Conservation (phyloP, 2,888 invertebrate species). For the Stenolophus ochropezus region DNA sequence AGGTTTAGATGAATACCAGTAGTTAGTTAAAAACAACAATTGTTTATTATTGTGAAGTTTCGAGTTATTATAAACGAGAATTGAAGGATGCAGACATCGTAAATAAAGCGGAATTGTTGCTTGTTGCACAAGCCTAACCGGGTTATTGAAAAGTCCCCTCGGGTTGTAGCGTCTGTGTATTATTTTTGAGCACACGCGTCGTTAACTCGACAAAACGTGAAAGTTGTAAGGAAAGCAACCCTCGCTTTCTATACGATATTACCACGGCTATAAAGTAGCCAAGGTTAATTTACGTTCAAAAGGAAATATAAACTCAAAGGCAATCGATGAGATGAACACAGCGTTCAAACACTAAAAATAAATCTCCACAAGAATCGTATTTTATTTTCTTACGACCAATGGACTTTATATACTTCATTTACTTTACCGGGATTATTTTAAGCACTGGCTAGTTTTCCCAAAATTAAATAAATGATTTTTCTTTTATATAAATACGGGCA, state of each 20-base stretch:
- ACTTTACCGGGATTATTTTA: too few relatives aligned
- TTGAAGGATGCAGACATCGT: too few relatives aligned
- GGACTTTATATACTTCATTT: neutral
- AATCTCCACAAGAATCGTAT: neutral
- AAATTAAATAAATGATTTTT: too few relatives aligned
- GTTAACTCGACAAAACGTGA: slow-evolving; percentile 19
- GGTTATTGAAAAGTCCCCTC: too few relatives aligned
- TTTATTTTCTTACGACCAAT: neutral
- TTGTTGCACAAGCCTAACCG: too few relatives aligned
- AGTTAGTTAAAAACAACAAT: too few relatives aligned
- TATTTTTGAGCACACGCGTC: slow-evolving; percentile 5
- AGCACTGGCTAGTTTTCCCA: too few relatives aligned
- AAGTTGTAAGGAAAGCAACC: neutral
- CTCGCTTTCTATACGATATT: neutral
- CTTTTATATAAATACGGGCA: too few relatives aligned
- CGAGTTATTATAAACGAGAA: too few relatives aligned
- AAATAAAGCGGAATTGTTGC: too few relatives aligned
- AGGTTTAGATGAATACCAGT: too few relatives aligned
- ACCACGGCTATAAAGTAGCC: slow-evolving; percentile 7
- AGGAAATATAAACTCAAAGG: slow-evolving; percentile 3
- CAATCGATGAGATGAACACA: neutral
- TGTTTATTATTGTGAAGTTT: too few relatives aligned
- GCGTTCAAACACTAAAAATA: neutral
- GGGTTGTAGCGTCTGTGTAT: neutral
- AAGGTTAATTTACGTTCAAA: slow-evolving; percentile 22